Base-by-base conservation (phyloP, 2,113 vertebrate species). In the Pachypanchax playfairii region DNA sequence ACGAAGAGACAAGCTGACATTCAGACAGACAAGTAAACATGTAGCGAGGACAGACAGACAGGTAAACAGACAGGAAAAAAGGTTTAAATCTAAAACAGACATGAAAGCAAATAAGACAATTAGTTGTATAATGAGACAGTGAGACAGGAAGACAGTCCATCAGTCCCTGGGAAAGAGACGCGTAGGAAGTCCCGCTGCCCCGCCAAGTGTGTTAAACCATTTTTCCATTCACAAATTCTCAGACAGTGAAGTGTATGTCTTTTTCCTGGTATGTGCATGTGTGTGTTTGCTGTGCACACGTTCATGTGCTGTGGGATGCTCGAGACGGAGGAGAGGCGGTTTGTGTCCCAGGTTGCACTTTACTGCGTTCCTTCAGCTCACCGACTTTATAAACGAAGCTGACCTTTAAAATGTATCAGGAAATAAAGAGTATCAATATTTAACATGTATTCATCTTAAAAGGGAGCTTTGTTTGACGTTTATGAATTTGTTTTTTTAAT, bases 201-300 rank as follows among this genome's bases (percentile, higher is more conserved):
- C 43, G 77, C 89, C 87, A 88, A 86, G 53, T 71, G 66, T 76
- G 76, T 74, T 80, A 65, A 88, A 89, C 71, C 71, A 69, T 88
- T 90, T 86, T 90, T 90, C 88, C 90, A 86, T 89, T 90, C 87
- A 88, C 87, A 90, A 87, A 90, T 89, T 90, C 91, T 85, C 81
- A 86, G 90, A 90, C 87, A 75, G 79, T 83, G 82, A 87, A 74
- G 70, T 70, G 68, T 61, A 68, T 54, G 75, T 77, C 65, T 65
- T 57, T 67, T 53, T 54, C 70, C 28, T 22, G 62, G 77, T 73
- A 51, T 85, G 76, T 70, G 65, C 24, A 22, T 17, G 71, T 75
- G 54, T 41, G 25, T 70, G 52, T 54, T 41, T 22, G 43, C 28
- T n/a, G 64, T 62, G 62, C 33, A 15, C 6, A 6, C 17, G 13